These are phyloP conservation scores for Bimastos eiseni DNA, from an alignment of 2,888 invertebrate species.

Conservation along the genomic window DNA sequence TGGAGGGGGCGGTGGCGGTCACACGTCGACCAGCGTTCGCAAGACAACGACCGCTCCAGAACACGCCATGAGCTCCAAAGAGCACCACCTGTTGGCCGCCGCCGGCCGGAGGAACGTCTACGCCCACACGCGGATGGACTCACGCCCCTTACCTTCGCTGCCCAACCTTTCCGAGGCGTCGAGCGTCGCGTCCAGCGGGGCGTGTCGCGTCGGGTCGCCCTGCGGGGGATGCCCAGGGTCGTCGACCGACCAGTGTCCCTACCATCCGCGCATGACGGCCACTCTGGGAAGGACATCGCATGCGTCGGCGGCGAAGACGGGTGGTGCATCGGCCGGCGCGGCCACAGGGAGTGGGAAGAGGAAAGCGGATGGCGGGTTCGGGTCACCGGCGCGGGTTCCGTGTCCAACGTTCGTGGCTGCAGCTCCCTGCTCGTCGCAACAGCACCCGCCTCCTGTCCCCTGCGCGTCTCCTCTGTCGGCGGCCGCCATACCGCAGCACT, in stretches of 20 bases:
- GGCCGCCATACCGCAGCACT: constrained; percentile 32
- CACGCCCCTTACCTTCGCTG: constrained; percentile 43
- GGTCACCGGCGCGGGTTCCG: constrained; percentile 8
- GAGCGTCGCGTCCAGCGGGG: neutral
- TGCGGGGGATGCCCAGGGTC: neutral
- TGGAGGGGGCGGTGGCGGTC: neutral
- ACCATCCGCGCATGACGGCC: constrained; percentile 13
- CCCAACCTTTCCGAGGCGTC: constrained; percentile 32
- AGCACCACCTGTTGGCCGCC: constrained; percentile 1
- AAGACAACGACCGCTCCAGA: neutral
- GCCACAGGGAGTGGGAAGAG: neutral
- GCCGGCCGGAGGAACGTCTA: constrained; percentile 39
- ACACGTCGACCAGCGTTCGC: neutral
- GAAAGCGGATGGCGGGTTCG: neutral
- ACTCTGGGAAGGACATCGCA: constrained; percentile 5
- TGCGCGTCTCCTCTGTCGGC: neutral
- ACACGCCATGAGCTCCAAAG: neutral
- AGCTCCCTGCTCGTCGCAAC: neutral
- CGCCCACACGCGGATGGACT: constrained; percentile 40
- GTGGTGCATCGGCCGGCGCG: neutral
- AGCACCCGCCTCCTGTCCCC: neutral
- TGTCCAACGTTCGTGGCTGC: neutral
- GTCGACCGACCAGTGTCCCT: neutral
- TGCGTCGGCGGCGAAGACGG: neutral
- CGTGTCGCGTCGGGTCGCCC: neutral